Evolutionary conservation across 2,797 vertebrate genomes (phyloP).

Genomic region (Anas acuta): DNA sequence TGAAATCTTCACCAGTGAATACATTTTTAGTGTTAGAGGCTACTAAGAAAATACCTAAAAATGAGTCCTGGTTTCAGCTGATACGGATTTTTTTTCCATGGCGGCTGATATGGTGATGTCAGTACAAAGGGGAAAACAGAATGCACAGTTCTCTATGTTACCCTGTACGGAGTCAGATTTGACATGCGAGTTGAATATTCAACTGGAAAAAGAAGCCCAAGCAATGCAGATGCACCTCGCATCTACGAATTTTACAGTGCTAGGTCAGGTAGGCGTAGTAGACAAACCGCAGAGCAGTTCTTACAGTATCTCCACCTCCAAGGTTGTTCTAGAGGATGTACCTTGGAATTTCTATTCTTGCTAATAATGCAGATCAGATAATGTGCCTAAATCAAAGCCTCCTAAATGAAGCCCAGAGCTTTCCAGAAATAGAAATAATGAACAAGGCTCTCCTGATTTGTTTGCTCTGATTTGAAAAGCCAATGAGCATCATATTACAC

Average conservation of each 20-base stretch:
- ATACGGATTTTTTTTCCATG: neutral
- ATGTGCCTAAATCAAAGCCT: neutral
- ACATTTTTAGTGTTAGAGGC: neutral
- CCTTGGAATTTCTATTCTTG: neutral
- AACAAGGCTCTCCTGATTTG: constrained; percentile 15
- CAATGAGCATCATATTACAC: neutral
- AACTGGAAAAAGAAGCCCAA: no score
- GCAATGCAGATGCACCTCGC: no score
- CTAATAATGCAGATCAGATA: neutral
- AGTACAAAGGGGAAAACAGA: no score
- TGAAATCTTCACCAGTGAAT: neutral
- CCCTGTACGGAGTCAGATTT: no score
- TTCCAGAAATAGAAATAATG: constrained; percentile 14
- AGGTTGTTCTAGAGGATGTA: neutral
- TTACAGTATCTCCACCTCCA: neutral
- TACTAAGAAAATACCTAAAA: neutral
- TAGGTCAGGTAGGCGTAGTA: neutral
- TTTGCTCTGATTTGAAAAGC: constrained; percentile 13
- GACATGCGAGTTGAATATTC: no score
- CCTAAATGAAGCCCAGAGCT: neutral
- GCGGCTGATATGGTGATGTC: no score
- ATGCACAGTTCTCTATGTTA: no score
- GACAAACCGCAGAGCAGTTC: neutral
- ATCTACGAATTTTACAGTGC: neutral
- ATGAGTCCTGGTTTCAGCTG: neutral